Conservation (phyloP, 1,140 invertebrate species). For the Galleria mellonella region DNA sequence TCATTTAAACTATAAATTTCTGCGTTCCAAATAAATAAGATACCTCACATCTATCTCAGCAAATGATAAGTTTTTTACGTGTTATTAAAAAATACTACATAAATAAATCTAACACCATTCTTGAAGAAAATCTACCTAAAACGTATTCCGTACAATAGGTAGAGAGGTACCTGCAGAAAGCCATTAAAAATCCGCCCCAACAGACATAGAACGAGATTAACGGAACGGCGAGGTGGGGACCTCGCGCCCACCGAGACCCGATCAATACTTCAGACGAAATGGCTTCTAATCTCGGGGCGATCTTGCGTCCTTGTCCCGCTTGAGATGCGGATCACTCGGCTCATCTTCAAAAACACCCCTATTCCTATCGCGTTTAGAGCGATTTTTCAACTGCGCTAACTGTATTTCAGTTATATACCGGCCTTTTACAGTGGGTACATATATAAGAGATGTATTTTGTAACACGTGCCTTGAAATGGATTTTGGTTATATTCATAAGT, state of each 20-base stretch:
- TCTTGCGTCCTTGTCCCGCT: constrained; percentile 55
- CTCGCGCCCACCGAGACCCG: constrained; percentile 19
- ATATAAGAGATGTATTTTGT: no score
- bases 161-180: constrained; percentile 25
- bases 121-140: not conserved
- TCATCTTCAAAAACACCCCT: not conserved
- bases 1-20: no score
- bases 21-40: no score
- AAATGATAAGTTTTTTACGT: no score
- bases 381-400: not conserved
- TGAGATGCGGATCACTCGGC: constrained; percentile 31
- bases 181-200: constrained; percentile 37
- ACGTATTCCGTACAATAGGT: not conserved
- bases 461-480: no score
- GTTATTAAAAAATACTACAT: no score
- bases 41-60: no score
- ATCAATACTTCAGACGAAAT: constrained; percentile 41
- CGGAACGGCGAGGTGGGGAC: constrained; percentile 32
- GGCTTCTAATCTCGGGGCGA: constrained; percentile 46
- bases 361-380: not conserved
- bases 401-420: not conserved
- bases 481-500: no score
- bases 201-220: constrained; percentile 50
- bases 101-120: not conserved
- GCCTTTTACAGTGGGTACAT: no score